Percentiles rank a stretch among this genome's conserved stretches.
These are phyloP conservation scores for Entomyzon cyanotis DNA, from an alignment of 2,113 vertebrate species.

Conservation along the genomic window DNA sequence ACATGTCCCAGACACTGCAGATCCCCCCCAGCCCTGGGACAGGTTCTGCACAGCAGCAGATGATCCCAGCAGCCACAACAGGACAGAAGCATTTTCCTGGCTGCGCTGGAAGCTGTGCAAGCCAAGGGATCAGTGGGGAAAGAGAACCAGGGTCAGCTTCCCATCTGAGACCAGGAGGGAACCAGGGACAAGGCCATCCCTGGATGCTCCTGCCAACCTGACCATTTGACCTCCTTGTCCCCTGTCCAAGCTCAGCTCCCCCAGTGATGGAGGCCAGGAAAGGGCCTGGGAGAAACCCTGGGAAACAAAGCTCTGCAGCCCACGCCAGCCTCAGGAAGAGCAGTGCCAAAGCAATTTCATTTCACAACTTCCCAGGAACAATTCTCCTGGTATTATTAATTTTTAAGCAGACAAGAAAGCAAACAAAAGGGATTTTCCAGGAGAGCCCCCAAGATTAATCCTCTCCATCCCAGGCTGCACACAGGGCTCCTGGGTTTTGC, in stretches of 20 bases:
- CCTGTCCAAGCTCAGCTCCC: background rate
- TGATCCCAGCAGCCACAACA: background rate
- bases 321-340: background rate
- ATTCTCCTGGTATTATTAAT: background rate
- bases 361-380: background rate
- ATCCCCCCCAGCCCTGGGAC: fast-evolving
- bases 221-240: background rate
- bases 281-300: background rate
- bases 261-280: background rate
- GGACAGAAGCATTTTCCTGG: background rate
- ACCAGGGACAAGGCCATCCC: background rate
- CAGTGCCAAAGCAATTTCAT: background rate
- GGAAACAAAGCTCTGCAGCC: background rate
- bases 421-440: background rate
- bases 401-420: background rate
- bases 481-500: background rate
- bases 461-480: background rate
- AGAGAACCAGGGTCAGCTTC: background rate
- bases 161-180: background rate
- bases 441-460: background rate
- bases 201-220: background rate
- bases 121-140: background rate
- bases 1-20: background rate
- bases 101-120: background rate
- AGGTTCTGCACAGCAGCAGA: background rate